These are phyloP conservation scores for Hemicrepidius hirtus DNA, from an alignment of 2,888 invertebrate genomes.

Conservation along the genomic window DNA sequence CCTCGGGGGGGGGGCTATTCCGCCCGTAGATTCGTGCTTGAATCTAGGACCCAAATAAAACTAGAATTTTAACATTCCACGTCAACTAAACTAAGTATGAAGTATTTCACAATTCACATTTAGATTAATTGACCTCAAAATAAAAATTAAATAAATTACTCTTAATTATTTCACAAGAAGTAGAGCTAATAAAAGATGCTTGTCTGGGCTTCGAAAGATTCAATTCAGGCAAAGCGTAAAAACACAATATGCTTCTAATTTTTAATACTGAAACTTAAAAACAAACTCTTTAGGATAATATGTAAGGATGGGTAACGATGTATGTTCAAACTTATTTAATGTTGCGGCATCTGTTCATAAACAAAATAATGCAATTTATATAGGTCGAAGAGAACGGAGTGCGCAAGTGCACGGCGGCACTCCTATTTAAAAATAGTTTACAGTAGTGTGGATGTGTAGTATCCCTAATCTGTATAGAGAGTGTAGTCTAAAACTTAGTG, in stretches of 20 bases:
- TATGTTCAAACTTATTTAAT: background rate
- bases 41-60: too few relatives aligned
- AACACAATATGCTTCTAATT: too few relatives aligned
- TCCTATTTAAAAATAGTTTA: slow-evolving; percentile 45
- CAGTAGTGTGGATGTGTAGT: slow-evolving; percentile 35
- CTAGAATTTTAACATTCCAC: too few relatives aligned
- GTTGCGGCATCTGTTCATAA: slow-evolving; percentile 2
- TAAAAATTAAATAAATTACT: slow-evolving; percentile 6
- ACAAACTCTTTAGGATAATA: background rate
- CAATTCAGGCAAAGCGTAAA: too few relatives aligned
- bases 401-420: slow-evolving; percentile 40
- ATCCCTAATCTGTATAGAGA: slow-evolving; percentile 16
- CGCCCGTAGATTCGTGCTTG: too few relatives aligned
- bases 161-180: background rate
- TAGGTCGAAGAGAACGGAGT: slow-evolving; percentile 25
- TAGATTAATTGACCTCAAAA: slow-evolving; percentile 3
- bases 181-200: background rate
- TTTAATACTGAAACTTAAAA: too few relatives aligned
- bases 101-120: background rate
- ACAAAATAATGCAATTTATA: slow-evolving; percentile 18
- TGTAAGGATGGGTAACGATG: background rate
- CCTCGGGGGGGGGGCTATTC: too few relatives aligned
- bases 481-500: slow-evolving; percentile 1
- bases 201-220: background rate
- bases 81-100: background rate